Evolutionary conservation across 2,113 vertebrate species (phyloP).

Genomic region (Hystrix cristata): DNA sequence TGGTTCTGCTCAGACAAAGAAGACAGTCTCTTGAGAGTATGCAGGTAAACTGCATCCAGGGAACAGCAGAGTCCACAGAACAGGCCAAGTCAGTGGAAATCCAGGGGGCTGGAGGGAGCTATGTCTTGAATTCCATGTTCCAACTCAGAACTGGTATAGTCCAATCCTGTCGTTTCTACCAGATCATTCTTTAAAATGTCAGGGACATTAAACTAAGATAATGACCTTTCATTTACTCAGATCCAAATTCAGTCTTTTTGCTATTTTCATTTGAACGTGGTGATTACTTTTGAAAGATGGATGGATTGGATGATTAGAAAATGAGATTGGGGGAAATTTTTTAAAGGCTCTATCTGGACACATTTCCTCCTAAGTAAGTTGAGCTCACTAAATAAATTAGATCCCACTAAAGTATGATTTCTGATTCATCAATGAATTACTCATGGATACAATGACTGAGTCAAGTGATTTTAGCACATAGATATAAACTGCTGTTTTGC

Average conservation of each 20-base stretch:
- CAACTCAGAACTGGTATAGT: not conserved
- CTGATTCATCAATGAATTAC: slow-evolving; percentile 39
- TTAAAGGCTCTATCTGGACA: not conserved
- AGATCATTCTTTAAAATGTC: slow-evolving; percentile 38
- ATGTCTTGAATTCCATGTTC: slow-evolving; percentile 1
- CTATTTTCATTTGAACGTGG: slow-evolving; percentile 1
- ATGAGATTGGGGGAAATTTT: not conserved
- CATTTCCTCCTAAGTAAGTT: not conserved
- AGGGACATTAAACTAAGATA: not conserved
- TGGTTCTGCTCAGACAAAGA: not conserved
- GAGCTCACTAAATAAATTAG: slow-evolving; percentile 38
- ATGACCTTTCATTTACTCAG: slow-evolving; percentile 23
- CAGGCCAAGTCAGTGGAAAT: not conserved
- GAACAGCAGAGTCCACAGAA: not conserved
- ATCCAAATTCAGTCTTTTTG: not conserved
- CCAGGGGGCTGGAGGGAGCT: not conserved
- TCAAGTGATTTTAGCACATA: not conserved
- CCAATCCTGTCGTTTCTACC: not conserved
- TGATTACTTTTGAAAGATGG: slow-evolving; percentile 24
- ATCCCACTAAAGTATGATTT: slow-evolving; percentile 31
- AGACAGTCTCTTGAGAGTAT: not conserved
- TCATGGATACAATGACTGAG: not conserved
- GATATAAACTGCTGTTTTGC: not conserved
- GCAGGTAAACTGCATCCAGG: not conserved
- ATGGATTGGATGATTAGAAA: slow-evolving; percentile 8